A percentile compares a stretch with the other conserved stretches of the same genome.
Evolutionary conservation across 2,888 invertebrate species (phyloP).

Genomic region (Branchellion lobata): DNA sequence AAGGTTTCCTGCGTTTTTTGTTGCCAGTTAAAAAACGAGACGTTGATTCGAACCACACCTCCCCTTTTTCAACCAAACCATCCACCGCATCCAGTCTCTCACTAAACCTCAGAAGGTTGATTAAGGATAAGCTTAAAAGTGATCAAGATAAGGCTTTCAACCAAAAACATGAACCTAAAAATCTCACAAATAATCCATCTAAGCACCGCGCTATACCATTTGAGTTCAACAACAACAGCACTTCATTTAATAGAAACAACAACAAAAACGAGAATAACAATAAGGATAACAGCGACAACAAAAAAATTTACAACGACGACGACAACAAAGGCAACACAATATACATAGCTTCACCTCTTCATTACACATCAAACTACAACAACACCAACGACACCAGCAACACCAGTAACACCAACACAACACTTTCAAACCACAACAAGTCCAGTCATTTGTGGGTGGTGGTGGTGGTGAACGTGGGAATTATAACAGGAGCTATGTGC

Average conservation of each 20-base stretch:
- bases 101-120: neutral
- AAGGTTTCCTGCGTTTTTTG: neutral
- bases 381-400: too few species aligned
- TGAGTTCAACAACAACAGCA: too few species aligned
- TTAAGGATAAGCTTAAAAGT: too few species aligned
- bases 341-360: neutral
- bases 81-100: neutral
- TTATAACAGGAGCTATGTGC: slow-evolving; percentile 47
- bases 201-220: too few species aligned
- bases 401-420: too few species aligned
- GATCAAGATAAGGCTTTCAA: neutral
- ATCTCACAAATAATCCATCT: too few species aligned
- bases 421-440: neutral
- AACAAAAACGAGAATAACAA: neutral
- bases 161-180: too few species aligned
- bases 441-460: slow-evolving; percentile 46
- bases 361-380: too few species aligned
- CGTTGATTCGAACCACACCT: too few species aligned
- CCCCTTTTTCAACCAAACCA: neutral
- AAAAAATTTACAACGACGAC: neutral
- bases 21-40: neutral
- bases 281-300: neutral
- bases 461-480: slow-evolving; percentile 46
- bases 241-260: too few species aligned
- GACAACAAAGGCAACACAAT: neutral